Evolutionary conservation across 2,113 vertebrate genomes (phyloP).

Genomic region (Papio anubis): DNA sequence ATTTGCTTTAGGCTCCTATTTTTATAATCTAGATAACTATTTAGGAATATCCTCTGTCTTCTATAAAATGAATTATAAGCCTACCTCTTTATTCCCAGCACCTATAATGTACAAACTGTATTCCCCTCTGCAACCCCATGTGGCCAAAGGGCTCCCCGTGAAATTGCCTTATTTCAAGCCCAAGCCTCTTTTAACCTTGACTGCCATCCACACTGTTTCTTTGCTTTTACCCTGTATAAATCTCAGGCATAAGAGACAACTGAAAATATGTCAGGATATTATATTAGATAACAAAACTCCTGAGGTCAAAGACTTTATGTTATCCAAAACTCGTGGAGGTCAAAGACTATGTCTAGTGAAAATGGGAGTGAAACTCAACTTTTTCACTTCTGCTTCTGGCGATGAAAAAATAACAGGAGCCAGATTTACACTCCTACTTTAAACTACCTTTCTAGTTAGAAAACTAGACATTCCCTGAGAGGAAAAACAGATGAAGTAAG

Average conservation of each 20-base stretch:
- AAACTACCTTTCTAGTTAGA: neutral
- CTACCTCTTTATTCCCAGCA: neutral
- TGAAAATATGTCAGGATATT: neutral
- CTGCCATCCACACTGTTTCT: neutral
- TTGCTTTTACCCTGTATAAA: neutral
- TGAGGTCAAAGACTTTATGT: neutral
- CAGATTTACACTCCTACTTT: neutral
- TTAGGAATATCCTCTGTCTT: neutral
- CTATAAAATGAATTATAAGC: neutral
- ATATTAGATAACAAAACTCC: neutral
- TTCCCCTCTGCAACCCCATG: neutral
- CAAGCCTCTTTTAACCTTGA: neutral
- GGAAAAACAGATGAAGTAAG: neutral
- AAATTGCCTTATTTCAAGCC: neutral
- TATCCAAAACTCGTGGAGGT: neutral
- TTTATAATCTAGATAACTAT: neutral
- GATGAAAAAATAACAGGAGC: neutral
- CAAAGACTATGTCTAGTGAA: neutral
- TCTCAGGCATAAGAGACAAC: neutral
- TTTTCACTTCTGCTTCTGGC: neutral
- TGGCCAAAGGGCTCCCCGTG: neutral
- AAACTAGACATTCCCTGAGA: neutral
- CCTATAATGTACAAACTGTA: neutral
- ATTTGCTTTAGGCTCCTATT: neutral
- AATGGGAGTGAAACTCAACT: neutral